Conservation (phyloP, 2,797 vertebrate genomes). For the Microhierax caerulescens region DNA sequence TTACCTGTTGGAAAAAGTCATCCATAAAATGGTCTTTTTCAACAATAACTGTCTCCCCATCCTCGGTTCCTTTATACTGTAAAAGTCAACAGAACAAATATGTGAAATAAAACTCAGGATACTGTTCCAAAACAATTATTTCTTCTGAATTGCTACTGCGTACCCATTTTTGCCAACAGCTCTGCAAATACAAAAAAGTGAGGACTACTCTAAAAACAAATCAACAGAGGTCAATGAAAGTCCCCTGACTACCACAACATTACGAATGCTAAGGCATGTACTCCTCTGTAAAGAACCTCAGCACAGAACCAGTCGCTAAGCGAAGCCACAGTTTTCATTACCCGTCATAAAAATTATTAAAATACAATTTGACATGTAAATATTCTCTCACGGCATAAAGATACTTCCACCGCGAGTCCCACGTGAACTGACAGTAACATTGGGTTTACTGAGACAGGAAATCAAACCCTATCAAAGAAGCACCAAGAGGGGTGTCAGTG, state of each 20-base stretch:
- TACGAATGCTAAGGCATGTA: not conserved
- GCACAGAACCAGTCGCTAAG: not conserved
- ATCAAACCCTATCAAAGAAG: not conserved
- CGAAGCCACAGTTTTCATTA: not conserved
- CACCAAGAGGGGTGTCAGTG: not conserved
- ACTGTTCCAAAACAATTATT: not conserved
- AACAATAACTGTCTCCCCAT: slow-evolving; percentile 83
- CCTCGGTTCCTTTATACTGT: slow-evolving; percentile 81
- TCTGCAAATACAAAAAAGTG: not conserved
- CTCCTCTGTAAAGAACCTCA: not conserved
- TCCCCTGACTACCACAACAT: fast-evolving
- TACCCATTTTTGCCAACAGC: fast-evolving
- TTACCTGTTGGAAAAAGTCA: slow-evolving; percentile 90
- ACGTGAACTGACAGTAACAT: not conserved
- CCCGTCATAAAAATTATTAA: not conserved
- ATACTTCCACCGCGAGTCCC: not conserved
- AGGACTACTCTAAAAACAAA: not conserved
- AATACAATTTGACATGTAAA: not conserved
- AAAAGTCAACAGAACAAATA: not conserved
- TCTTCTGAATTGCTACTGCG: not conserved
- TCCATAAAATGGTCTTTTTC: slow-evolving; percentile 92
- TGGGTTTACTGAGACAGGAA: not conserved
- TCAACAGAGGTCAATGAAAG: not conserved
- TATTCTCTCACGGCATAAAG: not conserved
- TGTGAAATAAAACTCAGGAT: not conserved